Evolutionary conservation across 2,113 vertebrate species (phyloP).

Genomic region (Hydropotes inermis): DNA sequence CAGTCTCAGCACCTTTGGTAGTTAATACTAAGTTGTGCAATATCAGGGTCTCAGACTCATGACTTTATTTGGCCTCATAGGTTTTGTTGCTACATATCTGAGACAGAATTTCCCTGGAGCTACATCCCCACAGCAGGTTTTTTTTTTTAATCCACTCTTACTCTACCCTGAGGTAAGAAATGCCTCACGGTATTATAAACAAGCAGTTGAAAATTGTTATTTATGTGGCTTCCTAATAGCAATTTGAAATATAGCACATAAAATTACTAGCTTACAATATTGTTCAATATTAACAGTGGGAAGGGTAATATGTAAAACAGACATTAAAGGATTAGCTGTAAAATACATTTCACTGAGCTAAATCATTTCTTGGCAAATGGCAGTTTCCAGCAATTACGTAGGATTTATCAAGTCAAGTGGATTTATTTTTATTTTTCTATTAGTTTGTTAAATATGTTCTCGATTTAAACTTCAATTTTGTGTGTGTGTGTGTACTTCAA

Average conservation of each 20-base stretch:
- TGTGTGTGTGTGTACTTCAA: neutral
- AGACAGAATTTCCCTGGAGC: neutral
- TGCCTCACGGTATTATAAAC: slow-evolving; percentile 31
- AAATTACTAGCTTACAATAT: slow-evolving; percentile 61
- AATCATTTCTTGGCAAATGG: slow-evolving; percentile 63
- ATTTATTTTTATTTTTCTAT: slow-evolving; percentile 71
- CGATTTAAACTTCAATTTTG: slow-evolving; percentile 47
- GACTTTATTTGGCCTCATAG: neutral
- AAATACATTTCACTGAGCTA: slow-evolving; percentile 65
- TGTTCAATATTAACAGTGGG: slow-evolving; percentile 69
- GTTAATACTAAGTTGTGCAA: accelerated
- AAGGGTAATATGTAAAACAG: slow-evolving; percentile 65
- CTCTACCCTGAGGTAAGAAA: slow-evolving; percentile 48
- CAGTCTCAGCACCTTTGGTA: neutral
- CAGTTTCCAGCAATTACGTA: slow-evolving; percentile 57
- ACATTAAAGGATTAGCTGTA: slow-evolving; percentile 78
- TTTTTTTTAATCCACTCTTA: slow-evolving; percentile 26
- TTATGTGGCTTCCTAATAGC: slow-evolving; percentile 67
- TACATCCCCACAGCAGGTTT: neutral
- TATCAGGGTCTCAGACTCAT: neutral
- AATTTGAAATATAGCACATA: slow-evolving; percentile 68
- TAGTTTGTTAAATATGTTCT: slow-evolving; percentile 59
- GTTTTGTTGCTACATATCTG: neutral
- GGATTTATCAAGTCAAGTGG: slow-evolving; percentile 70
- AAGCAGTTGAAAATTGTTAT: slow-evolving; percentile 59